Conservation (phyloP, 2,113 vertebrate species). For the Andinoacara biseriatus region DNA sequence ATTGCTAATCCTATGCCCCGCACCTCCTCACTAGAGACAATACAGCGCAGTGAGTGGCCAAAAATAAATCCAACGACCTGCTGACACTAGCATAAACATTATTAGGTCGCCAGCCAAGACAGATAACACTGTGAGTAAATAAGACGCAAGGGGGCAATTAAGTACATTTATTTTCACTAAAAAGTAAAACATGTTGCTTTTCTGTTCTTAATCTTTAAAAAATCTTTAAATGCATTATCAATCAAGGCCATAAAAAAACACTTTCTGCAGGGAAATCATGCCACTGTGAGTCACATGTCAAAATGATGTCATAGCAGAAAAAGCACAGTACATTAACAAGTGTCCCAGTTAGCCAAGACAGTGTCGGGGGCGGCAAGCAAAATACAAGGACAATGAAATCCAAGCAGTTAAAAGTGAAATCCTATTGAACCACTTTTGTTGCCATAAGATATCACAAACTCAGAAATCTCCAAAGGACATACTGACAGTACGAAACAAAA, state of each 20-base stretch:
- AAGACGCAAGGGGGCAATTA: not conserved
- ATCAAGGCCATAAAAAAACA: not conserved
- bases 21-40: constrained; percentile 54
- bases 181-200: not conserved
- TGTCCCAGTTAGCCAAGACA: not conserved
- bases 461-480: no score
- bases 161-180: not conserved
- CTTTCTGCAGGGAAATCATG: not conserved
- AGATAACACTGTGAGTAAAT: constrained; percentile 21
- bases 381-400: not conserved
- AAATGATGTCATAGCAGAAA: not conserved
- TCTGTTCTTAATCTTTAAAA: not conserved
- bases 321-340: not conserved
- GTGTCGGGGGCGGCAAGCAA: not conserved
- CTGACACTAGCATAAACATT: constrained; percentile 65
- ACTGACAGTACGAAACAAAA: no score
- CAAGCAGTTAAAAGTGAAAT: no score
- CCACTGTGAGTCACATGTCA: not conserved
- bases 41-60: constrained; percentile 47
- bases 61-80: constrained; percentile 74
- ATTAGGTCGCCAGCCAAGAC: constrained; percentile 47
- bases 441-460: no score
- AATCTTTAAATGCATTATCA: not conserved
- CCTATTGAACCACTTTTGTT: no score
- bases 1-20: constrained; percentile 68